phyloP scores from a whole-genome alignment of 2,797 vertebrate species.

The Onychomys torridus region DNA sequence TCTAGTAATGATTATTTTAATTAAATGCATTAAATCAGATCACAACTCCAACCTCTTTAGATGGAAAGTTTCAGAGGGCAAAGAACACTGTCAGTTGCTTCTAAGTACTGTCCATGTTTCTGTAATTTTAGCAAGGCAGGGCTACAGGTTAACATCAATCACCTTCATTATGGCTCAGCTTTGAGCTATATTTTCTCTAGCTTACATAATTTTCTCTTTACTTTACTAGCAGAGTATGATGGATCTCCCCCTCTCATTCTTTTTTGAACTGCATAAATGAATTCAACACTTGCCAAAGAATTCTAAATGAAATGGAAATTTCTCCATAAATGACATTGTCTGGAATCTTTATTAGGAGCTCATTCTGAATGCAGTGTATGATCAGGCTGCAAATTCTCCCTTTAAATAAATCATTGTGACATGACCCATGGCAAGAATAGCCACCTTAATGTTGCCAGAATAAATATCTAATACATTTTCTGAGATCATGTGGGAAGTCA shows the following conservation, averaged over 20 bases:
- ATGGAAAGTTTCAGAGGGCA: constrained; percentile 87
- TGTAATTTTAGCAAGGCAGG: constrained; percentile 89
- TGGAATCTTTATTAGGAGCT: constrained; percentile 67
- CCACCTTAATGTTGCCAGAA: constrained; percentile 50
- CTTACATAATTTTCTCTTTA: constrained; percentile 77
- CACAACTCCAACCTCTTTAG: constrained; percentile 60
- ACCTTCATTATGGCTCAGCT: constrained; percentile 90
- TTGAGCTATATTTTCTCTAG: constrained; percentile 74
- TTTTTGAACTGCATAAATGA: constrained; percentile 68
- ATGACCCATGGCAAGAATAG: constrained; percentile 51
- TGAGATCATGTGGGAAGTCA: constrained; percentile 43
- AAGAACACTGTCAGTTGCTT: constrained; percentile 88
- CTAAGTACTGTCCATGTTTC: constrained; percentile 90
- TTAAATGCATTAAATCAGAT: constrained; percentile 69
- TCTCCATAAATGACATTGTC: constrained; percentile 71
- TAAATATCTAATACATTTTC: constrained; percentile 60
- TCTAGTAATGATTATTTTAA: constrained; percentile 83
- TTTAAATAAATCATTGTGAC: constrained; percentile 72
- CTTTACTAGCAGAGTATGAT: constrained; percentile 78
- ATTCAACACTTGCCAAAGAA: constrained; percentile 71
- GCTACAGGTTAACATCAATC: constrained; percentile 91
- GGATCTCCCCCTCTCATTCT: constrained; percentile 50
- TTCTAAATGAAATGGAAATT: constrained; percentile 81
- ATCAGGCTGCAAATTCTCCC: constrained; percentile 58
- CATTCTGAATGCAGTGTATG: constrained; percentile 68